Evolutionary conservation across 2,113 vertebrate genomes (phyloP).

Genomic region (Eonycteris spelaea): DNA sequence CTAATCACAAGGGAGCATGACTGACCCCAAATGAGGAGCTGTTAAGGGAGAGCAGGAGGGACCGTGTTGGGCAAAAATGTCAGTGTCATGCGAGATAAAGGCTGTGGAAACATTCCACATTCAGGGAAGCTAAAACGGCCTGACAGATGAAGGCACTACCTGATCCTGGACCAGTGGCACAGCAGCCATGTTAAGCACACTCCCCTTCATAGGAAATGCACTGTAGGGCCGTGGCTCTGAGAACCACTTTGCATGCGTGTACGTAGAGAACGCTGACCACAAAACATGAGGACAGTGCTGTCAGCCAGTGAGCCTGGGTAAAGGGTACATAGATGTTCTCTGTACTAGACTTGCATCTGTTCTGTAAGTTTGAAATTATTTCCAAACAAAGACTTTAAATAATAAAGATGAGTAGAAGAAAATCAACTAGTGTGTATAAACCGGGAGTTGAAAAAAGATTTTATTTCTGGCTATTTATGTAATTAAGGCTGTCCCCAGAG

Average conservation of each 20-base stretch:
- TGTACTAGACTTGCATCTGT: background rate
- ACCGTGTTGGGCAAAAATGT: background rate
- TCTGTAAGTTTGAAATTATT: background rate
- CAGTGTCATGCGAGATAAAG: background rate
- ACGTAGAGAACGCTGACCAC: background rate
- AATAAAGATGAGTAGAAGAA: background rate
- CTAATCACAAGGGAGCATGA: background rate
- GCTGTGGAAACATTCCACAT: background rate
- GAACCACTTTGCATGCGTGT: background rate
- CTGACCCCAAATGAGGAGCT: background rate
- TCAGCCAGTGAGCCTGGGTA: background rate
- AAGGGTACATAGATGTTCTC: background rate
- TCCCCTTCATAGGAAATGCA: background rate
- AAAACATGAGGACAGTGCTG: too few relatives aligned
- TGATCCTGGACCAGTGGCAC: background rate
- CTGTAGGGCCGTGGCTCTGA: background rate
- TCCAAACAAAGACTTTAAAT: background rate
- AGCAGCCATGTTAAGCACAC: background rate
- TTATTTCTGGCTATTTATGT: background rate
- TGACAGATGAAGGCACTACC: background rate
- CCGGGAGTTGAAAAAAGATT: background rate
- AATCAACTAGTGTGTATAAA: background rate
- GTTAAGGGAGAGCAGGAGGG: background rate
- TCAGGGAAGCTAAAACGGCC: background rate
- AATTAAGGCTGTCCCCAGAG: background rate